Conservation (phyloP, 2,113 vertebrate species). For the Ameiurus melas region DNA sequence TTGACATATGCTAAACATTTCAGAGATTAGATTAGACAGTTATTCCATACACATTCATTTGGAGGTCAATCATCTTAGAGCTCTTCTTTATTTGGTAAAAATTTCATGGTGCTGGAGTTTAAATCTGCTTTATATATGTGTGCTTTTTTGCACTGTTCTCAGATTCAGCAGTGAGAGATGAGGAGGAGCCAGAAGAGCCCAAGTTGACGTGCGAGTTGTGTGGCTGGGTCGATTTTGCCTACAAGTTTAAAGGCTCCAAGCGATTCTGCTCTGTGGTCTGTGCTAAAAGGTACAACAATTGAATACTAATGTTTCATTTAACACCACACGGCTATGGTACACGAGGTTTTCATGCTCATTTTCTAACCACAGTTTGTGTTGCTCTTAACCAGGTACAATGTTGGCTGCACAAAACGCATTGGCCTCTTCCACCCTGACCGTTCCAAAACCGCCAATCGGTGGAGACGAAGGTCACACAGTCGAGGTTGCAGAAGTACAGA, state of each 20-base stretch:
- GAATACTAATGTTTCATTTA: neutral
- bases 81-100: neutral
- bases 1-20: neutral
- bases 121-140: neutral
- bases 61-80: neutral
- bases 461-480: slow-evolving; percentile 80
- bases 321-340: neutral
- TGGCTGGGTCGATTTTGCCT: slow-evolving; percentile 92
- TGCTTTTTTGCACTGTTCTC: neutral
- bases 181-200: slow-evolving; percentile 74
- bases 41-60: neutral
- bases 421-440: slow-evolving; percentile 90
- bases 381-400: slow-evolving; percentile 84
- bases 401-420: slow-evolving; percentile 91
- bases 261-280: slow-evolving; percentile 96
- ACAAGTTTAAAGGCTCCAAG: slow-evolving; percentile 96
- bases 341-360: neutral
- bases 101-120: neutral
- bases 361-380: neutral
- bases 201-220: slow-evolving; percentile 96
- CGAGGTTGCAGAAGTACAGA: slow-evolving; percentile 76
- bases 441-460: slow-evolving; percentile 77
- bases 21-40: slow-evolving; percentile 3
- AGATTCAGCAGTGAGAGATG: slow-evolving; percentile 61
- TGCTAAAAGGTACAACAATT: slow-evolving; percentile 82